Percentiles rank a stretch among this genome's conserved stretches.
phyloP scores from a whole-genome alignment of 1,140 invertebrate genomes.

The Calliphora vicina region DNA sequence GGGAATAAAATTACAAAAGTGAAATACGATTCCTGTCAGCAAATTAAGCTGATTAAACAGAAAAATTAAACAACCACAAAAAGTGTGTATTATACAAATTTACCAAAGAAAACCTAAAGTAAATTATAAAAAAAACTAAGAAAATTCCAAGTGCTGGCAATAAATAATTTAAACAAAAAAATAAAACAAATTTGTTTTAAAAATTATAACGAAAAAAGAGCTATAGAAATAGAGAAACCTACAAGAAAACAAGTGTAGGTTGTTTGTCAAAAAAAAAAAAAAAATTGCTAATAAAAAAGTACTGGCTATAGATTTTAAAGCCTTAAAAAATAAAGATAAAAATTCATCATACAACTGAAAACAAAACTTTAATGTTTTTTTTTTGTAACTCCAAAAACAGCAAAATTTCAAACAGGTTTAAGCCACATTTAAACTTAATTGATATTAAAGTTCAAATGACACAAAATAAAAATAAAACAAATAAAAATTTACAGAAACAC shows the following conservation, averaged over 20 bases:
- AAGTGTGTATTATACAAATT: neutral
- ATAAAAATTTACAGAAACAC: neutral
- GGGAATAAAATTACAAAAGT: neutral
- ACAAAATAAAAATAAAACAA: neutral
- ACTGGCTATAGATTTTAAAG: neutral
- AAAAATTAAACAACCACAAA: neutral
- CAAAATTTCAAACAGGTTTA: neutral
- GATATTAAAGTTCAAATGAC: neutral
- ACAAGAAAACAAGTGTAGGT: neutral
- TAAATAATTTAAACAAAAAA: neutral
- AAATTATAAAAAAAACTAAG: neutral
- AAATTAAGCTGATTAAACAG: neutral
- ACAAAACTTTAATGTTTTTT: neutral
- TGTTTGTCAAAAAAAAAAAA: neutral
- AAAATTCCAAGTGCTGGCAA: neutral
- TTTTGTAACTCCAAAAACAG: no score
- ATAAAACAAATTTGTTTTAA: neutral
- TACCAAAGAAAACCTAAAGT: neutral
- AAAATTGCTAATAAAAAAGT: neutral
- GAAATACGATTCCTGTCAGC: neutral
- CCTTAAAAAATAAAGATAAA: neutral
- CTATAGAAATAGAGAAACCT: neutral
- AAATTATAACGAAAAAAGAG: neutral
- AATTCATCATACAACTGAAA: neutral
- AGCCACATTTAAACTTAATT: neutral